Percentiles rank a stretch among this genome's conserved stretches.
phyloP scores from a whole-genome alignment of 2,888 invertebrate species.

The Diachrysia chrysitis region DNA sequence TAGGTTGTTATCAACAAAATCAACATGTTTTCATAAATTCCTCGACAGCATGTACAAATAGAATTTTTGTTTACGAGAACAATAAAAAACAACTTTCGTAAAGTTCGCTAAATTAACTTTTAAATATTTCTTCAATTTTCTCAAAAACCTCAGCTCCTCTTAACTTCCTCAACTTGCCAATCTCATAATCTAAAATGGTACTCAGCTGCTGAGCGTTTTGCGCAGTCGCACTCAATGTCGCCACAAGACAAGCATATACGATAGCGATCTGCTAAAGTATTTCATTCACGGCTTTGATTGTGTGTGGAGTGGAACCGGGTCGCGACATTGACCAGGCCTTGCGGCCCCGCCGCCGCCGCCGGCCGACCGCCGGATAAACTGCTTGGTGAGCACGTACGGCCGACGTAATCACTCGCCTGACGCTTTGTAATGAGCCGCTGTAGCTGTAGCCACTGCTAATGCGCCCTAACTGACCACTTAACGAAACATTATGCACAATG shows the following conservation, averaged over 20 bases:
- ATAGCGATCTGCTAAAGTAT: conserved; percentile 25
- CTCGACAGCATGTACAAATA: too few species aligned
- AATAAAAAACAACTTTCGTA: too few species aligned
- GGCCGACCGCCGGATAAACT: not conserved
- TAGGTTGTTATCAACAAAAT: not conserved
- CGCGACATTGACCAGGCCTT: conserved; percentile 39
- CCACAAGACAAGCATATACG: conserved; percentile 5
- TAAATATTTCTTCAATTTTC: too few species aligned
- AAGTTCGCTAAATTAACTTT: too few species aligned
- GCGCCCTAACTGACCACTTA: not conserved
- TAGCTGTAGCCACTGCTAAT: not conserved
- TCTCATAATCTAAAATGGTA: too few species aligned
- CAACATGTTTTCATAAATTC: not conserved
- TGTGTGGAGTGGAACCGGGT: conserved; percentile 23
- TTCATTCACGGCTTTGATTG: conserved; percentile 24
- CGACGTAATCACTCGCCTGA: not conserved
- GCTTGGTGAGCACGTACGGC: not conserved
- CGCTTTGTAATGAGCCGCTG: not conserved
- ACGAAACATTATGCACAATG: conserved; percentile 4
- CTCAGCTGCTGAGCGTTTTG: not conserved
- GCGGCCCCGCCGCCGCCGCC: not conserved
- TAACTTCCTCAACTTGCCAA: too few species aligned
- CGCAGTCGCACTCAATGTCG: conserved; percentile 27
- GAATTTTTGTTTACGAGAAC: too few species aligned
- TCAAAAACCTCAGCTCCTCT: too few species aligned